These are phyloP conservation scores for Cylindroiulus punctatus DNA, from an alignment of 2,888 invertebrate species.

Conservation along the genomic window DNA sequence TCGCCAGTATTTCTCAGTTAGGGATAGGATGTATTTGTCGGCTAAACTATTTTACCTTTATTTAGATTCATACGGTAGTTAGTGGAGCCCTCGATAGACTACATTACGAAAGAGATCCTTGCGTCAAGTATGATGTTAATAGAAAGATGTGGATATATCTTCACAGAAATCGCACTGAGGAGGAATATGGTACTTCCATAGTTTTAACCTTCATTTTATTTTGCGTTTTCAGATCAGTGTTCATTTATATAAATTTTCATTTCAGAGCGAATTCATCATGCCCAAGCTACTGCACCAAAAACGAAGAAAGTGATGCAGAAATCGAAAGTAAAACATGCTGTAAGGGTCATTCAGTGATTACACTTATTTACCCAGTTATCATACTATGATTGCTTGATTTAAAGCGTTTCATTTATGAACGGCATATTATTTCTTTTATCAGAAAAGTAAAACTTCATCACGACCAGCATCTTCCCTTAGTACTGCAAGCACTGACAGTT, in stretches of 20 bases:
- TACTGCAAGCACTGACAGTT: constrained; percentile 52
- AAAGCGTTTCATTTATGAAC: neutral
- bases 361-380: neutral
- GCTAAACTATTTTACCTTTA: neutral
- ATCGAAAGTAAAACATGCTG: constrained; percentile 57
- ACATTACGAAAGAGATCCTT: constrained; percentile 90
- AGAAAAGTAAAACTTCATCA: constrained; percentile 57
- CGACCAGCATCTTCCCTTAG: constrained; percentile 54
- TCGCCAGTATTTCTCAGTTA: neutral
- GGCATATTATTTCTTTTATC: constrained; percentile 38
- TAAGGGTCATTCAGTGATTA: constrained; percentile 26
- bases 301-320: constrained; percentile 62
- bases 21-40: neutral
- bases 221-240: neutral
- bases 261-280: constrained; percentile 67
- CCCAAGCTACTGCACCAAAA: constrained; percentile 67
- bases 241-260: constrained; percentile 54
- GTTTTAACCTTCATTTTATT: neutral
- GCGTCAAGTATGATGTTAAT: constrained; percentile 91
- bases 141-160: constrained; percentile 96
- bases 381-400: neutral
- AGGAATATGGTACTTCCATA: constrained; percentile 72
- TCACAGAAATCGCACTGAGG: constrained; percentile 77
- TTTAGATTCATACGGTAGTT: constrained; percentile 80
- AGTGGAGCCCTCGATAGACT: constrained; percentile 90